phyloP scores from a whole-genome alignment of 92 coral and sea anemone species.

The Parazoanthus swiftii region DNA sequence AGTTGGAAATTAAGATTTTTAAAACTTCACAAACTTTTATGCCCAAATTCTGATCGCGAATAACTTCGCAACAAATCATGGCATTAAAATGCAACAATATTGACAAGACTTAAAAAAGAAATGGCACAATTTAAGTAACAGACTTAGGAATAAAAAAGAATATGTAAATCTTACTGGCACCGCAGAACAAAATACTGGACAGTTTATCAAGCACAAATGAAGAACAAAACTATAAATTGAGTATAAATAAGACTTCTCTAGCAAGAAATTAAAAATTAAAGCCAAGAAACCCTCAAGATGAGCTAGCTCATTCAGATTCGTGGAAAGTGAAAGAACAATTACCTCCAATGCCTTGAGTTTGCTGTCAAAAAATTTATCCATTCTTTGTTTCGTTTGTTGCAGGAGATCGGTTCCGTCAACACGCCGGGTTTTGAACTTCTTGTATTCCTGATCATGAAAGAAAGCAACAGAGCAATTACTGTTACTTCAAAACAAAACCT shows the following conservation, averaged over 20 bases:
- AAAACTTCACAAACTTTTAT: slow-evolving; percentile 8
- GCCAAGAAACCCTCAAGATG: background rate
- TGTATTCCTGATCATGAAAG: slow-evolving; percentile 40
- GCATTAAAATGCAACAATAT: background rate
- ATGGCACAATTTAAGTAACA: background rate
- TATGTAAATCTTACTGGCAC: background rate
- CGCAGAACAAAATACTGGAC: slow-evolving; percentile 9
- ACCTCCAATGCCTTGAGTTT: slow-evolving; percentile 41
- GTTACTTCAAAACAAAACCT: slow-evolving; percentile 34
- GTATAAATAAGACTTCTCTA: slow-evolving; percentile 10
- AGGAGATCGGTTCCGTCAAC: slow-evolving; percentile 1
- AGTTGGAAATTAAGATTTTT: background rate
- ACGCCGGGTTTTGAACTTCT: slow-evolving; percentile 31
- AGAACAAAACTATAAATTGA: slow-evolving; percentile 9
- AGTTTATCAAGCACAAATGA: slow-evolving; percentile 41
- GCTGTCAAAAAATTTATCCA: slow-evolving; percentile 29
- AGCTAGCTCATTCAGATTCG: slow-evolving; percentile 4
- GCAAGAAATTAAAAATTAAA: slow-evolving; percentile 26
- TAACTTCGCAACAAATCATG: background rate
- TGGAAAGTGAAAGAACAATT: background rate
- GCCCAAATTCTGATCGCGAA: background rate
- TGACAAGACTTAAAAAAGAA: background rate
- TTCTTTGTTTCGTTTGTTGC: slow-evolving; percentile 33
- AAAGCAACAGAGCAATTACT: slow-evolving; percentile 47
- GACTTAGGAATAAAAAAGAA: background rate